Evolutionary conservation across 2,113 vertebrate species (phyloP).

Genomic region (Mastomys coucha): DNA sequence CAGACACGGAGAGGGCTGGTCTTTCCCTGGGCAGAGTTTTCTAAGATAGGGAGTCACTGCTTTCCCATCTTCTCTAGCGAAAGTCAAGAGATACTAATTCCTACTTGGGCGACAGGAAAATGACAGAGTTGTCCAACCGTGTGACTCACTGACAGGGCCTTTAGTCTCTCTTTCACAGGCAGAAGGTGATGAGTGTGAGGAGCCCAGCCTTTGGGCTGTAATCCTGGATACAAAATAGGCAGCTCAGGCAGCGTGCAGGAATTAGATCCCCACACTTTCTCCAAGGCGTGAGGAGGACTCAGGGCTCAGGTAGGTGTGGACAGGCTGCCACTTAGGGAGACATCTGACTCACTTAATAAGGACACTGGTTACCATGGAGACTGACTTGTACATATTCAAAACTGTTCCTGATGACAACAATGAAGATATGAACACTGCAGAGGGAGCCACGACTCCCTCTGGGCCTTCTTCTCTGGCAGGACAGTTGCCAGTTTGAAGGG

Average conservation of each 20-base stretch:
- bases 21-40: conserved; percentile 5
- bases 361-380: not conserved
- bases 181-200: not conserved
- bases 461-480: not conserved
- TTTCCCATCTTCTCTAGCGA: not conserved
- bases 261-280: not conserved
- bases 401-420: not conserved
- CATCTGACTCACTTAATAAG: not conserved
- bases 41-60: conserved; percentile 3
- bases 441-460: rapidly evolving
- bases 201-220: not conserved
- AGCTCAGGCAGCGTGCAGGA: not conserved
- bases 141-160: not conserved
- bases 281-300: not conserved
- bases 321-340: not conserved
- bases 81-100: conserved; percentile 10
- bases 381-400: not conserved
- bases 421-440: not conserved
- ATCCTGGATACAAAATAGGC: not conserved
- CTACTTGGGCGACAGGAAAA: conserved; percentile 27
- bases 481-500: not conserved
- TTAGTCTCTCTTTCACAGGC: not conserved
- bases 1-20: not conserved
- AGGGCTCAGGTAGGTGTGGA: not conserved
- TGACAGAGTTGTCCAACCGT: not conserved